Evolutionary conservation across 2,797 vertebrate species (phyloP).

Genomic region (Anableps anableps): DNA sequence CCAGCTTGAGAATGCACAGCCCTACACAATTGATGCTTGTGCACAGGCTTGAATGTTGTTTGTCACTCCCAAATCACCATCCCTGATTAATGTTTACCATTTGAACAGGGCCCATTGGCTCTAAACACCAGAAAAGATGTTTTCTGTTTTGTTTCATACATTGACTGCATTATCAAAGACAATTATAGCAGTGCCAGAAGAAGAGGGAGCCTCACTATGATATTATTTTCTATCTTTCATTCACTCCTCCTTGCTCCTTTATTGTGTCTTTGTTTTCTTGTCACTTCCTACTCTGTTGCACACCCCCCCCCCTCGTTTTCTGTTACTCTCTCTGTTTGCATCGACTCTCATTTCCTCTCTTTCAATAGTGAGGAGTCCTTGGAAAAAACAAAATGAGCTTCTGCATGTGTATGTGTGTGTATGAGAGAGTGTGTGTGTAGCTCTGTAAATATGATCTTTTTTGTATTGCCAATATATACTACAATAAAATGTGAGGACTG

Average conservation of each 20-base stretch:
- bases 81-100: constrained; percentile 53
- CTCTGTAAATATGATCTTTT: constrained; percentile 59
- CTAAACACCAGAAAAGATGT: constrained; percentile 34
- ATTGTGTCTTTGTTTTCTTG: constrained; percentile 15
- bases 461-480: constrained; percentile 43
- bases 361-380: constrained; percentile 49
- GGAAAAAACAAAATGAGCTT: constrained; percentile 61
- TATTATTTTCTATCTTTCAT: constrained; percentile 12
- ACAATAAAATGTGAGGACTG: constrained; percentile 25
- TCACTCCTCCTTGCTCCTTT: constrained; percentile 4
- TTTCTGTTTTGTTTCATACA: constrained; percentile 31
- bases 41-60: constrained; percentile 36
- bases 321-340: constrained; percentile 35
- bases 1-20: constrained; percentile 13
- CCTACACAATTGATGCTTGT: constrained; percentile 24
- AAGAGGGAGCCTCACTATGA: constrained; percentile 8
- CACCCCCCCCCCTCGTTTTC: not conserved
- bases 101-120: constrained; percentile 43
- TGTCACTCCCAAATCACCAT: constrained; percentile 58
- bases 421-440: not conserved
- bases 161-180: not conserved
- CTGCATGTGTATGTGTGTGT: constrained; percentile 4
- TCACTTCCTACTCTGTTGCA: constrained; percentile 27
- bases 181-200: not conserved
- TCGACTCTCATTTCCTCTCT: constrained; percentile 66